Conservation (phyloP, 2,113 vertebrate genomes). For the Grammomys dolichurus region DNA sequence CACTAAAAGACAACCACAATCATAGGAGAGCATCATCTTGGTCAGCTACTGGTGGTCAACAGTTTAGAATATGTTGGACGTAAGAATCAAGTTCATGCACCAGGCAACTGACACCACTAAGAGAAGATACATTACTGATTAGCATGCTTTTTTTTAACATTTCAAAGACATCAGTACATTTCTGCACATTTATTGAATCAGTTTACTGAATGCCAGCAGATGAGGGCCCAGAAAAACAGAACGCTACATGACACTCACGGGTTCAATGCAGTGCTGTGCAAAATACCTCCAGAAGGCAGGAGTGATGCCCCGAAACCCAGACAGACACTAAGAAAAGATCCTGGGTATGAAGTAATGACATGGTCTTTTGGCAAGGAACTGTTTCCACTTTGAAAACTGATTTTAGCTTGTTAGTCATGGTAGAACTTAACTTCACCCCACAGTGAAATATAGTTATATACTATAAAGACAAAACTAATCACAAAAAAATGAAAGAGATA, state of each 20-base stretch:
- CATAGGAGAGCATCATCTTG: neutral
- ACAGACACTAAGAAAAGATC: constrained; percentile 1
- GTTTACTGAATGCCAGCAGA: neutral
- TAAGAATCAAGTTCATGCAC: neutral
- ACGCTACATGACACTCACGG: neutral
- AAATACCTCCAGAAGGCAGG: neutral
- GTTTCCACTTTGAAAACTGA: neutral
- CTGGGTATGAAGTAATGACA: neutral
- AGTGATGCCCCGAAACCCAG: neutral
- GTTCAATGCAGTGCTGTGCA: neutral
- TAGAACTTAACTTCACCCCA: neutral
- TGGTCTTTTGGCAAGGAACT: neutral
- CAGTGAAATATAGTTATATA: neutral
- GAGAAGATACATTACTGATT: constrained; percentile 30
- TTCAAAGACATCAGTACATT: constrained; percentile 10
- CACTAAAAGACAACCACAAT: neutral
- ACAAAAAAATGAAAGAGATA: neutral
- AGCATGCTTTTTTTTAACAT: neutral
- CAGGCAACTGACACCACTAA: neutral
- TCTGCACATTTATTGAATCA: neutral
- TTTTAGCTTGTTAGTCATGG: neutral
- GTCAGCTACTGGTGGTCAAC: constrained; percentile 1
- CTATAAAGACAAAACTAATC: neutral
- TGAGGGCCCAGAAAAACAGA: neutral
- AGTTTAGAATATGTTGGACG: neutral